phyloP scores from a whole-genome alignment of 2,797 vertebrate genomes.

The Darevskia nairensis region DNA sequence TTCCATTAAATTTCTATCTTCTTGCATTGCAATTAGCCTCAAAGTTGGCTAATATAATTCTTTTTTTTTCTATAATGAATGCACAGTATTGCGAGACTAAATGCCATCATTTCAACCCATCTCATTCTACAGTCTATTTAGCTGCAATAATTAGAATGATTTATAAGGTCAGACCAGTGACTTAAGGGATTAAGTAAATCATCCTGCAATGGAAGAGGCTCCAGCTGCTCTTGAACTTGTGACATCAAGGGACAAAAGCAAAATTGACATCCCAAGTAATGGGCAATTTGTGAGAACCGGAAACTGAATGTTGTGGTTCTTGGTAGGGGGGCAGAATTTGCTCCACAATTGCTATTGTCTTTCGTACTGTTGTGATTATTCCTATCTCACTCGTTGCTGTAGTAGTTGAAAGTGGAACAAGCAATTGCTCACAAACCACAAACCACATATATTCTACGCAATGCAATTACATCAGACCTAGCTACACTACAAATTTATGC shows the following conservation, averaged over 20 bases:
- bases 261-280: conserved; percentile 8
- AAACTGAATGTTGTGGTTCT: background rate
- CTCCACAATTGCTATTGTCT: background rate
- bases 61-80: conserved; percentile 53
- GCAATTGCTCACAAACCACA: background rate
- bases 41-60: conserved; percentile 72
- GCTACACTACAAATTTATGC: background rate
- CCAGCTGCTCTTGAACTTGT: conserved; percentile 39
- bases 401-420: background rate
- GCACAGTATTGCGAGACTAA: conserved; percentile 60
- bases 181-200: conserved; percentile 70
- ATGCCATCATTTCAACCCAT: conserved; percentile 71
- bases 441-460: background rate
- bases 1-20: conserved; percentile 71
- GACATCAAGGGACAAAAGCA: background rate
- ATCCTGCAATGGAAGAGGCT: conserved; percentile 27
- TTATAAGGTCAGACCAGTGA: conserved; percentile 69
- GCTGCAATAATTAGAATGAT: conserved; percentile 71
- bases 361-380: background rate
- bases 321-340: background rate
- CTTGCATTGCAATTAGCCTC: conserved; percentile 68
- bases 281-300: background rate
- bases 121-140: conserved; percentile 71
- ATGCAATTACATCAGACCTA: background rate
- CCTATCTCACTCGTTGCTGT: background rate